Base-by-base conservation (phyloP, 2,797 vertebrate species). In the Austrolebias charrua region DNA sequence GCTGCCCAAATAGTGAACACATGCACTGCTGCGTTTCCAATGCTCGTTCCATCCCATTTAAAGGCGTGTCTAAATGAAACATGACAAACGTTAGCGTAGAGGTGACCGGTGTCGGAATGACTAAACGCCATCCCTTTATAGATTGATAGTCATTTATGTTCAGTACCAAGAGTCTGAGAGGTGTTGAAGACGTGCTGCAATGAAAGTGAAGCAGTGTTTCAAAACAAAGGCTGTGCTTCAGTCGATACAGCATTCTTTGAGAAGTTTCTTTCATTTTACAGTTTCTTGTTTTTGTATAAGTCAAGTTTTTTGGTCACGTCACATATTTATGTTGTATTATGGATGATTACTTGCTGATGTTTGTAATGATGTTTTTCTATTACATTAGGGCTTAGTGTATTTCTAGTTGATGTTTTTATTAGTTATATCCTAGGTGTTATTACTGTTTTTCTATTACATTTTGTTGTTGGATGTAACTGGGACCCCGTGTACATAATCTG, bases 81-180 rank as follows among this genome's bases (percentile, higher is more conserved):
- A 48, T 59, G 56, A 48, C 45, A 5, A 20, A 59, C 57, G 44
- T 59, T 59, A 59, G 6, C 3, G 12, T 8, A 10, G 35, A 59
- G 48, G 45, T 59, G 29, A 48, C 57, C 57, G 20, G 18, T 35
- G 44, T 47, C 46, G 19, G 45, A 59, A 48, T 14, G 13, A 59
- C 31, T 24, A 13, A 20, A 24, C 20, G 42, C 11, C 42, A 29
- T 59, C 47, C 38, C 45, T 59, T 24, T 38, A n/a, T 31, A 48
- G 45, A 59, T n/a, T 48, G 45, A 59, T 59, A 20, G 31, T 6
- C 29, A 48, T 47, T 58, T 3, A 19, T 38, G 56, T 47, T 20
- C 16, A 4, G 13, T 6, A 48, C 29, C 14, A 15, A 20, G n/a
- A 14, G n/a, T 38, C 13, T 38, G 29, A 43, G 28, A 42, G 24